Base-by-base conservation (phyloP, 2,113 vertebrate species). In the Oryzias celebensis region DNA sequence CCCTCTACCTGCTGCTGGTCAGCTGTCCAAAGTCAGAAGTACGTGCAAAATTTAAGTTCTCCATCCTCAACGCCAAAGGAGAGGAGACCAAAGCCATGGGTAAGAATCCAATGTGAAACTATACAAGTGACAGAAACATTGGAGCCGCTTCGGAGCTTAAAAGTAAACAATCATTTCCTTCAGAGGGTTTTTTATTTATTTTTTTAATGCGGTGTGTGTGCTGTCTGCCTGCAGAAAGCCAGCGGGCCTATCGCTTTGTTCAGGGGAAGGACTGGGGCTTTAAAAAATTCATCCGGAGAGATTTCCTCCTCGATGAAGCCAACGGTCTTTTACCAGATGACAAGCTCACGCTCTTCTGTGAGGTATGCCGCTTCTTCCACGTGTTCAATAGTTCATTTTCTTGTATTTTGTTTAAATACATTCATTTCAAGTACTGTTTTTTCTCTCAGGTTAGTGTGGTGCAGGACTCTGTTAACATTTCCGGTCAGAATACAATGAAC, bases 31-130 rank as follows among this genome's bases (percentile, higher is more conserved):
- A 98, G 89, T 96, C 95, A 24, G 97, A 99, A 87, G 96, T 99
- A 46, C 93, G 96, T 65, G 96, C 97, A 85, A 99, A 98, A 90
- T 98, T 99, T 91, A 98, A 98, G 81, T 98, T 99, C 87, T 98
- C 97, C 85, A 97, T 98, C 81, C 91, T 99, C 75, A 98, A 99
- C 16, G 96, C 97, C 62, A 98, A 98, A 87, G 95, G 96, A 79
- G 96, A 98, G 88, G 96, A 98, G 93, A 99, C 97, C 75, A 98
- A 98, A 93, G 96, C 97, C 61, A 98, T 98, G 96, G 96, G 96
- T 98, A 85, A 59, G 44, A 7, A 4, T n/a, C 20, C n/a, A 48
- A 48, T 48, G 1, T 48, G 7, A 48, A 48, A 13, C 45, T 7
- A 5, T 5, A n/a, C 7, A 7, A n/a, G 16, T 18, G 16, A 17